Conservation (phyloP, 2,888 invertebrate species). For the Neoitamus cyanurus region DNA sequence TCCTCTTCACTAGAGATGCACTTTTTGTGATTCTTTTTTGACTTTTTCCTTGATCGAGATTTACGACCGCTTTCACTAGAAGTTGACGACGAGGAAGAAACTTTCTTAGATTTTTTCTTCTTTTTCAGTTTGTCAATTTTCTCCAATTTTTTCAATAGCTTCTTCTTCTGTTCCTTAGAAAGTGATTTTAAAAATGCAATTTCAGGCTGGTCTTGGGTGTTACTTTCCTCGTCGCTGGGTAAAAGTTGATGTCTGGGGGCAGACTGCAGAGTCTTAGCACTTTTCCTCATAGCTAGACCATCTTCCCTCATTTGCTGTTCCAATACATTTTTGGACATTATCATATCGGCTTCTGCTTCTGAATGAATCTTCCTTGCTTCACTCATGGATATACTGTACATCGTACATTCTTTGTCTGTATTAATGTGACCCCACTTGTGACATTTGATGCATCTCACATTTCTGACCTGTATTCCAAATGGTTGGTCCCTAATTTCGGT, state of each 20-base stretch:
- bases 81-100: neutral
- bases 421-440: conserved; percentile 96
- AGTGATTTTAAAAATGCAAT: conserved; percentile 85
- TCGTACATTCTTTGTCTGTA: conserved; percentile 92
- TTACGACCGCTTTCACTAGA: neutral
- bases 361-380: conserved; percentile 80
- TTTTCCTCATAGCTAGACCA: conserved; percentile 88
- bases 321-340: conserved; percentile 74
- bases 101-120: conserved; percentile 57
- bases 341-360: conserved; percentile 73
- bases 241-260: conserved; percentile 71
- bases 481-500: conserved; percentile 98
- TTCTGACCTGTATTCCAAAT: conserved; percentile 96
- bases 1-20: neutral
- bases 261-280: conserved; percentile 73
- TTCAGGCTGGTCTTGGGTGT: conserved; percentile 73
- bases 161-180: conserved; percentile 89
- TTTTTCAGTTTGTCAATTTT: conserved; percentile 70
- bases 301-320: conserved; percentile 93
- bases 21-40: neutral
- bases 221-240: conserved; percentile 68
- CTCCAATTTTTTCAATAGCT: conserved; percentile 82
- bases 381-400: conserved; percentile 87
- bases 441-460: conserved; percentile 98
- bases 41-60: conserved; percentile 44